Conservation (phyloP, 35 echinoderm and acorn worm genomes). For the Stichopus chloronotus region DNA sequence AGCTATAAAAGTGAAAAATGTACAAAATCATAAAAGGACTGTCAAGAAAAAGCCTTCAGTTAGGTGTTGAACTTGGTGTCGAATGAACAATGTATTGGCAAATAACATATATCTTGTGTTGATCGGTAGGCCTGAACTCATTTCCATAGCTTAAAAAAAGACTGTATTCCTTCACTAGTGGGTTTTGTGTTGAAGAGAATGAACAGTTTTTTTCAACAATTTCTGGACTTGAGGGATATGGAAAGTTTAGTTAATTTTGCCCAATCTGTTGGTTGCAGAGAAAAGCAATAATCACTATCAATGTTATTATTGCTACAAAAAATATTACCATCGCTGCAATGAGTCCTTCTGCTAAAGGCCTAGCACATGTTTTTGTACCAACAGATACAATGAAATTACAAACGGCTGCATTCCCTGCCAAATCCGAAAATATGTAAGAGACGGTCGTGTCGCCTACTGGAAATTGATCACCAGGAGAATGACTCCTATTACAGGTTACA, state of each 20-base stretch:
- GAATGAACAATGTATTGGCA: too few species aligned
- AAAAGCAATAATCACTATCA: not conserved
- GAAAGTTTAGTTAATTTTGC: not conserved
- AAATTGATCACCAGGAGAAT: not conserved
- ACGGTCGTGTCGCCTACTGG: not conserved
- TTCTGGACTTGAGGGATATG: too few species aligned
- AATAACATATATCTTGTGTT: too few species aligned
- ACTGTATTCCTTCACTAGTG: too few species aligned
- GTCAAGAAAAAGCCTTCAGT: too few species aligned
- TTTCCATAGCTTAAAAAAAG: too few species aligned
- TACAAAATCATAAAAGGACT: too few species aligned
- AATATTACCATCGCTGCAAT: conserved; percentile 16
- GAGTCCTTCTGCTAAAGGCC: not conserved
- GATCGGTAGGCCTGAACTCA: too few species aligned
- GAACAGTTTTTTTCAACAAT: too few species aligned
- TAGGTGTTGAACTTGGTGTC: too few species aligned
- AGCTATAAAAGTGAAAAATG: too few species aligned
- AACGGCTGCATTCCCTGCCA: conserved; percentile 24
- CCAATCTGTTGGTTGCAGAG: not conserved
- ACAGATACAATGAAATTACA: conserved; percentile 57
- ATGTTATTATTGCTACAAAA: not conserved
- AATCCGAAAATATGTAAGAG: conserved; percentile 56
- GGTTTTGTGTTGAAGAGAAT: too few species aligned
- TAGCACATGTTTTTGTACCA: not conserved
- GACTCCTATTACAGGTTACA: not conserved